Percentiles rank a stretch among this genome's conserved stretches.
Evolutionary conservation across 2,797 vertebrate genomes (phyloP).

Genomic region (Anabacerthia variegaticeps): DNA sequence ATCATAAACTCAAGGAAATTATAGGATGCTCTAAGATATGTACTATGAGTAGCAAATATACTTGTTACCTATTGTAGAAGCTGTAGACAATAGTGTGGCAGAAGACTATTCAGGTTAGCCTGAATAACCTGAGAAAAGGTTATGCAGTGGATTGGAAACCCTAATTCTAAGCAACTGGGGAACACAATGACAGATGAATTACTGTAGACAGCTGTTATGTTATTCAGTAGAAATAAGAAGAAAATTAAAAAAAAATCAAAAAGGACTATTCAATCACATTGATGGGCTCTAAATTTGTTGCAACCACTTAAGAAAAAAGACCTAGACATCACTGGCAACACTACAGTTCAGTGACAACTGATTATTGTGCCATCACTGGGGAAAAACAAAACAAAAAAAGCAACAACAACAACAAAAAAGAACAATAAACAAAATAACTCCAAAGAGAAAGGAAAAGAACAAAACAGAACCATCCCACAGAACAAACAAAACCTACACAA

Average conservation of each 20-base stretch:
- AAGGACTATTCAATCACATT: neutral
- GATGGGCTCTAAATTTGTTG: slow-evolving; percentile 14
- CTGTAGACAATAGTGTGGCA: neutral
- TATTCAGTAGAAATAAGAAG: neutral
- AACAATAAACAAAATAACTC: neutral
- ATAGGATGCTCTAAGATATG: neutral
- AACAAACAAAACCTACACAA: neutral
- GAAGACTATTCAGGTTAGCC: neutral
- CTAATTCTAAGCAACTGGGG: neutral
- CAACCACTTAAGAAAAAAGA: slow-evolving; percentile 1
- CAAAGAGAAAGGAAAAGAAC: neutral
- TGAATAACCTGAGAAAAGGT: neutral
- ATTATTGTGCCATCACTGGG: neutral
- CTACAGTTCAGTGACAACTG: neutral
- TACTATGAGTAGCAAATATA: neutral
- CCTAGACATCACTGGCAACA: neutral
- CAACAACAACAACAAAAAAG: too few relatives aligned
- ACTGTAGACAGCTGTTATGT: neutral
- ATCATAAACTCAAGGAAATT: neutral
- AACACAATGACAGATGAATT: neutral
- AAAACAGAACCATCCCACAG: neutral
- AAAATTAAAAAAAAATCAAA: neutral
- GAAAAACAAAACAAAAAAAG: neutral
- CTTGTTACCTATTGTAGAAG: neutral
- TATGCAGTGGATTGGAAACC: neutral